Evolutionary conservation across 2,888 invertebrate genomes (phyloP), one percentile per base, ranked within the genome.

Genomic region (Plagodis pulveraria): DNA sequence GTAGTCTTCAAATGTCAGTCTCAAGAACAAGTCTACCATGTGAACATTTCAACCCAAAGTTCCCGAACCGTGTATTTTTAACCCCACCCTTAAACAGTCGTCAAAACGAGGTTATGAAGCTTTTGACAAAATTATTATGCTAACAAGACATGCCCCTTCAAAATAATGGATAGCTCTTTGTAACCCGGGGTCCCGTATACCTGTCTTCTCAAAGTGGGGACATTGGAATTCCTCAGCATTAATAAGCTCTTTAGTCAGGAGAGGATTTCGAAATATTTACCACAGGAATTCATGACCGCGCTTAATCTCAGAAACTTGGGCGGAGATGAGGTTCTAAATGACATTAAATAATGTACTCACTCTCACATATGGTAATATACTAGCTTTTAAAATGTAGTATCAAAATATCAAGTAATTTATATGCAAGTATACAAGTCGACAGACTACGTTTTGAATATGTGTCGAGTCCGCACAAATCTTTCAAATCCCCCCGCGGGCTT

Each of bases 191-290:
- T 67, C 67, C 70, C 66, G 22, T 72, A 40, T 80, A 81, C 82
- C 82, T 81, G 80, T 77, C 75, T 80, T 71, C 69, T 81, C 77
- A 77, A 79, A 82, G 78, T 77, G 73, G 69, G 77, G 80, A 73
- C 80, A 82, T 80, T 72, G 79, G 73, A 80, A 85, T 87, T 83
- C 80, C 78, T 69, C 64, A 69, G 77, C 82, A 85, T 87, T 87
- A 87, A 86, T 87, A 86, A 87, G 82, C 80, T 80, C 80, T 81
- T 79, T 76, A 77, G 76, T 74, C 70, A 63, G 68, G 69, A 67
- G 69, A 72, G 80, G 81, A 77, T 79, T 77, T 73, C 72, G 70
- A 76, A 80, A 82, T 80, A 81, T 84, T 84, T 79, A 77, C 81
- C 80, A 77, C 81, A 75, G 75, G 78, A 81, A 85, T 83, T 78